A percentile compares a stretch with the other conserved stretches of the same genome.
Evolutionary conservation across 2,113 vertebrate genomes (phyloP).

Genomic region (Aptenodytes patagonicus): DNA sequence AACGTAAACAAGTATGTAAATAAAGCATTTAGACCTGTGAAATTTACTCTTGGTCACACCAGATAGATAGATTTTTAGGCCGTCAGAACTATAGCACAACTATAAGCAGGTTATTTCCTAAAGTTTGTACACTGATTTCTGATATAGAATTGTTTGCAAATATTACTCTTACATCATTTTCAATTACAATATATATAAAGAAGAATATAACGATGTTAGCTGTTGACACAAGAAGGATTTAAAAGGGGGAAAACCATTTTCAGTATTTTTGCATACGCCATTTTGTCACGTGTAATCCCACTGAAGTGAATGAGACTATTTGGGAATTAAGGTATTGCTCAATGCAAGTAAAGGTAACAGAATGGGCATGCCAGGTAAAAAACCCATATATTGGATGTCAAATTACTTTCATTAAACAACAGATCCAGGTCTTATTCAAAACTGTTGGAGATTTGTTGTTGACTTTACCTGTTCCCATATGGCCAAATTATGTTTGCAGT

Average conservation of each 20-base stretch:
- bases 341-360: not conserved
- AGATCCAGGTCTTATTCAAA: constrained; percentile 18
- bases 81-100: constrained; percentile 54
- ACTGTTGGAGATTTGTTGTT: constrained; percentile 5
- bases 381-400: not conserved
- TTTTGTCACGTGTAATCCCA: not conserved
- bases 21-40: not conserved
- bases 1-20: not conserved
- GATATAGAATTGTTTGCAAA: constrained; percentile 19
- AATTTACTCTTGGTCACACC: constrained; percentile 36
- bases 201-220: not conserved
- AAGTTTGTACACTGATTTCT: constrained; percentile 51
- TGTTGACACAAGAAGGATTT: not conserved
- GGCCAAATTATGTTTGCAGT: constrained; percentile 46
- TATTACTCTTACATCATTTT: constrained; percentile 24
- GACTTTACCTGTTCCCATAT: constrained; percentile 34
- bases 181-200: not conserved
- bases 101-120: constrained; percentile 16
- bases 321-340: not conserved
- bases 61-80: not conserved
- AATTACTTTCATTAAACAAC: not conserved
- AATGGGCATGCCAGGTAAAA: not conserved
- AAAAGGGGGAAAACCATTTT: not conserved
- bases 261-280: not conserved
- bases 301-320: not conserved